Evolutionary conservation across 2,797 vertebrate genomes (phyloP).

Genomic region (Moxostoma hubbsi): DNA sequence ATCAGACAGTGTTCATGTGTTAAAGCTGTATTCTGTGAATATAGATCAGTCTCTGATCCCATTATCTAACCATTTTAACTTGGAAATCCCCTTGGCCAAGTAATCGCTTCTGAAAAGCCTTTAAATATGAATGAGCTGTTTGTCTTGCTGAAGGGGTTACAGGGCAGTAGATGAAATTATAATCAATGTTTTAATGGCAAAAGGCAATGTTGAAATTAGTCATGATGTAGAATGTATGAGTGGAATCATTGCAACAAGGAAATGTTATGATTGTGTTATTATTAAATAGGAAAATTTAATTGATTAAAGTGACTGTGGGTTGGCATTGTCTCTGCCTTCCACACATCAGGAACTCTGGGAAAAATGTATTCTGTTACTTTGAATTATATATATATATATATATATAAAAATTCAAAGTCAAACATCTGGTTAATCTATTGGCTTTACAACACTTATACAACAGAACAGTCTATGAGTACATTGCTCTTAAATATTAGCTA

Average conservation of each 20-base stretch:
- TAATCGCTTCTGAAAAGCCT: slow-evolving; percentile 44
- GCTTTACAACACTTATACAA: background rate
- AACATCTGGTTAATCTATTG: background rate
- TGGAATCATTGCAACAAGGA: slow-evolving; percentile 25
- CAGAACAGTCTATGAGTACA: background rate
- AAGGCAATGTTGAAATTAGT: slow-evolving; percentile 42
- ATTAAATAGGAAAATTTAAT: slow-evolving; percentile 23
- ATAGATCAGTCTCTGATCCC: slow-evolving; percentile 43
- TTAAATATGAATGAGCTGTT: slow-evolving; percentile 52
- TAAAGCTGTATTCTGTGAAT: slow-evolving; percentile 33
- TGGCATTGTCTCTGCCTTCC: background rate
- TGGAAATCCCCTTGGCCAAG: slow-evolving; percentile 38
- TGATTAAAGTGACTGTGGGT: background rate
- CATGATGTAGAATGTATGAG: slow-evolving; percentile 43
- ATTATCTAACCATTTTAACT: slow-evolving; percentile 49
- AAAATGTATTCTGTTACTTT: background rate
- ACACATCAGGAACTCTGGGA: background rate
- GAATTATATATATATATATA: no score
- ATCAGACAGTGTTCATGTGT: slow-evolving; percentile 26
- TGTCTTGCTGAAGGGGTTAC: slow-evolving; percentile 51
- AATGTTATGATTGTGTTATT: slow-evolving; percentile 28
- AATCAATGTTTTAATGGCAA: slow-evolving; percentile 50
- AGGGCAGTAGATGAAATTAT: slow-evolving; percentile 37
- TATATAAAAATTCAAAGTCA: background rate
- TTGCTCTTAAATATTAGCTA: background rate